Base-by-base conservation (phyloP, 2,113 vertebrate species). In the Pomatostomus ruficeps region DNA sequence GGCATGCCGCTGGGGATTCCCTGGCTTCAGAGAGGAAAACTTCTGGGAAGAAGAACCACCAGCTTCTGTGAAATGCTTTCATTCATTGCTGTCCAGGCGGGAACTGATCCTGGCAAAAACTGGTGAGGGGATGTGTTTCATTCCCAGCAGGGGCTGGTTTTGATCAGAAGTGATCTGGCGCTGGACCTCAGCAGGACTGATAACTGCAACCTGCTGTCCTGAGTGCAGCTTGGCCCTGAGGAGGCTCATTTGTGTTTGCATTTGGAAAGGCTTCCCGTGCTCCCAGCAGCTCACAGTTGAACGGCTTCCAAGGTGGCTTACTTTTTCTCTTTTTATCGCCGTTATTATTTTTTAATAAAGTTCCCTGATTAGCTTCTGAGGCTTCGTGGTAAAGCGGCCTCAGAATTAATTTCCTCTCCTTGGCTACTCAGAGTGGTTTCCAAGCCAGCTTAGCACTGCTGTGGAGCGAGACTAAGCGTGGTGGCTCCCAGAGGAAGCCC, bases 321-420 rank as follows among this genome's bases (percentile, higher is more conserved):
- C 79, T 91, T 88, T 70, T 89, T 95, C 85, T 80, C 72, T 91
- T 93, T 97, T 91, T 89, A 89, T 94, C 62, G 0, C 62, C 4
- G 0, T 93, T 92, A 94, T 96, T 92, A 94, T 92, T 97, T 97
- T 97, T 96, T 95, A 97, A 96, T 97, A 92, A 95, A 82, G 70
- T 96, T 87, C 65, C 61, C 68, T 33, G 58, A 91, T 95, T 95
- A 93, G 84, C 81, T 96, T 97, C 91, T 94, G 90, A 86, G 70
- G 40, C 77, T 78, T 86, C 4, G 1, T 89, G 82, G 83, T 9
- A 7, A 89, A 96, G 63, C 35, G 42, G 80, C 57, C 93, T 95
- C 72, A 75, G 86, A 94, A 92, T 95, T 95, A 12, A 96, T 95
- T 97, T 97, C 95, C 91, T 95, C 78, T 90, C 54, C 49, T 93